These are phyloP conservation scores for Turritopsis dohrnii DNA, from an alignment of 30 jellyfish, hydroid and myxozoan genomes.

Conservation along the genomic window DNA sequence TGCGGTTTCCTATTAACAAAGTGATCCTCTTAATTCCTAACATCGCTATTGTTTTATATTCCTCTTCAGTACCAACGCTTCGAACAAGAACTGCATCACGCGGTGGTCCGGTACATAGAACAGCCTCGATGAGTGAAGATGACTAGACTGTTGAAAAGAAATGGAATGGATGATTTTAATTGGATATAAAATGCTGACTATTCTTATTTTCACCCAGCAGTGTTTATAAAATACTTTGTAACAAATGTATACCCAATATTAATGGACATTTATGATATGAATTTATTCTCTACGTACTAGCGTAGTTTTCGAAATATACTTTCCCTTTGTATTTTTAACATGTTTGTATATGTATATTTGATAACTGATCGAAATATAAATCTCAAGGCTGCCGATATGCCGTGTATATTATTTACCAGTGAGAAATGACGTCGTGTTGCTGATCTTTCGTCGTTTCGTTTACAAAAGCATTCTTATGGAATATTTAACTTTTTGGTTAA, in stretches of 20 bases:
- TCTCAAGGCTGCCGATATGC: neutral
- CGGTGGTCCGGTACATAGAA: conserved; percentile 73
- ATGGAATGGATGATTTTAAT: neutral
- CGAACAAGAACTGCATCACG: conserved; percentile 82
- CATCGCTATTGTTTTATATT: neutral
- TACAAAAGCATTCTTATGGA: too few species aligned
- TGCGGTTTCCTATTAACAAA: neutral
- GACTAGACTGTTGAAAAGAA: neutral
- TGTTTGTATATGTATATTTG: neutral
- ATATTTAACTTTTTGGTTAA: neutral
- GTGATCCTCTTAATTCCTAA: neutral
- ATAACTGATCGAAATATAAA: neutral
- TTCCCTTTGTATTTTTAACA: neutral
- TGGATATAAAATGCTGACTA: too few species aligned
- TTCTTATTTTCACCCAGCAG: too few species aligned
- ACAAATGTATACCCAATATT: too few species aligned
- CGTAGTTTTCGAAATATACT: neutral
- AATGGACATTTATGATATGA: neutral
- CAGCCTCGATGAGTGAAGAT: conserved; percentile 77
- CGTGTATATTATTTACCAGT: neutral
- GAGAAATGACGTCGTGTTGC: too few species aligned
- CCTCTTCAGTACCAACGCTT: conserved; percentile 64
- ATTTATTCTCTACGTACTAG: neutral
- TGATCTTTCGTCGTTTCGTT: too few species aligned
- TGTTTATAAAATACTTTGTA: too few species aligned